Evolutionary conservation across 2,113 vertebrate species (phyloP).

Genomic region (Bolborhynchus lineola): DNA sequence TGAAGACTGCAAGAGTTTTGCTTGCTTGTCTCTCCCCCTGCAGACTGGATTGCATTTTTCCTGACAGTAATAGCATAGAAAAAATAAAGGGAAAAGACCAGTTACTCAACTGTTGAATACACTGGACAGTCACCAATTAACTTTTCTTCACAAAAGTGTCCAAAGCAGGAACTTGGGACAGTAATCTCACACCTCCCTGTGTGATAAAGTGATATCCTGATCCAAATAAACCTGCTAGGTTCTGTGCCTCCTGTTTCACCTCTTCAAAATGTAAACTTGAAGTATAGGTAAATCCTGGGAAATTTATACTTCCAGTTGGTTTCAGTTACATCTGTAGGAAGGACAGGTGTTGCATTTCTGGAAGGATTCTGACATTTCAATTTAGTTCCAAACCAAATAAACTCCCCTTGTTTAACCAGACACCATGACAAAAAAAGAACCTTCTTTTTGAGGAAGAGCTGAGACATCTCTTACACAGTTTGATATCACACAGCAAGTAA

Average conservation of each 20-base stretch:
- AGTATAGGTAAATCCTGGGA: background rate
- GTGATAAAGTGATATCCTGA: background rate
- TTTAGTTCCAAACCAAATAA: background rate
- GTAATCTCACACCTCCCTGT: background rate
- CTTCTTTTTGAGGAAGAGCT: background rate
- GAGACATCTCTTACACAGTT: background rate
- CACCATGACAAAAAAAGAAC: background rate
- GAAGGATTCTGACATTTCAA: background rate
- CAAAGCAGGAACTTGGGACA: background rate
- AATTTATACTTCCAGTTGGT: background rate
- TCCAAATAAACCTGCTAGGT: background rate
- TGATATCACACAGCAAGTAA: background rate
- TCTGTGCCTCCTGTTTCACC: background rate
- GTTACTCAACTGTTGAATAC: background rate
- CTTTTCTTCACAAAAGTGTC: background rate
- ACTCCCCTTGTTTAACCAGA: background rate
- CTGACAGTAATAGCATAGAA: fast-evolving
- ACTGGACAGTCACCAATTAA: background rate
- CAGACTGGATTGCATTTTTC: background rate
- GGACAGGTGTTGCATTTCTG: background rate
- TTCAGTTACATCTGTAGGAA: background rate
- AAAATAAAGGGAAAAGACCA: background rate
- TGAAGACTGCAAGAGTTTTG: background rate
- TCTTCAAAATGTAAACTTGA: background rate
- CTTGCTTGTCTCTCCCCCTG: fast-evolving